Percentiles rank a stretch among this genome's conserved stretches.
These are phyloP conservation scores for Onthophagus sagittarius DNA, from an alignment of 2,888 invertebrate species.

Conservation along the genomic window DNA sequence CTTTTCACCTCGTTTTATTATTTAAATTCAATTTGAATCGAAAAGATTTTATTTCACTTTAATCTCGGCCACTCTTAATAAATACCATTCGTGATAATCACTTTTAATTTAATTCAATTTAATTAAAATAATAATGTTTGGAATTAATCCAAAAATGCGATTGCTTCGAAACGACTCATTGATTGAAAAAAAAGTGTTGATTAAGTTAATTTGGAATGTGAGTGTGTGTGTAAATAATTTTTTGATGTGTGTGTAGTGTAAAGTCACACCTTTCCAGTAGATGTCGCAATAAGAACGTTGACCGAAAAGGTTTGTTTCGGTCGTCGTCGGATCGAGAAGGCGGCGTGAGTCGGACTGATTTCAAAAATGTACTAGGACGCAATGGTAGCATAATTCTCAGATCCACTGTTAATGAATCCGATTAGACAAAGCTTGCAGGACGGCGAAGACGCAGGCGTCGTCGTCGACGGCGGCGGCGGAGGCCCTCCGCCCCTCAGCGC, in stretches of 20 bases:
- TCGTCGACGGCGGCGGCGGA: slow-evolving; percentile 48
- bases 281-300: slow-evolving; percentile 13
- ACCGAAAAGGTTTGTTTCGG: slow-evolving; percentile 35
- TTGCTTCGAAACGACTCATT: too few species aligned
- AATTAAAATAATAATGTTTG: too few species aligned
- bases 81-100: too few species aligned
- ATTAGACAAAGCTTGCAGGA: slow-evolving; percentile 53
- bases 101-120: too few species aligned
- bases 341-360: slow-evolving; percentile 50
- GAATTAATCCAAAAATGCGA: too few species aligned
- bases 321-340: slow-evolving; percentile 38
- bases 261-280: slow-evolving; percentile 5
- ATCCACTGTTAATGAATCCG: slow-evolving; percentile 58
- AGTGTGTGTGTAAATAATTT: slow-evolving; percentile 13
- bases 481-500: slow-evolving; percentile 34
- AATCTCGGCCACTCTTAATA: too few species aligned
- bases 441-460: slow-evolving; percentile 50
- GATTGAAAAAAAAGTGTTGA: too few species aligned
- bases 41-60: too few species aligned
- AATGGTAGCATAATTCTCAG: slow-evolving; percentile 55
- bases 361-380: slow-evolving; percentile 53
- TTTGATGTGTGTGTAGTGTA: slow-evolving; percentile 13
- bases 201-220: not conserved
- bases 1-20: too few species aligned
- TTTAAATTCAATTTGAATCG: too few species aligned